Percentiles rank a stretch among this genome's conserved stretches.
Evolutionary conservation across 2,888 invertebrate species (phyloP).

Genomic region (Linyphia triangularis): DNA sequence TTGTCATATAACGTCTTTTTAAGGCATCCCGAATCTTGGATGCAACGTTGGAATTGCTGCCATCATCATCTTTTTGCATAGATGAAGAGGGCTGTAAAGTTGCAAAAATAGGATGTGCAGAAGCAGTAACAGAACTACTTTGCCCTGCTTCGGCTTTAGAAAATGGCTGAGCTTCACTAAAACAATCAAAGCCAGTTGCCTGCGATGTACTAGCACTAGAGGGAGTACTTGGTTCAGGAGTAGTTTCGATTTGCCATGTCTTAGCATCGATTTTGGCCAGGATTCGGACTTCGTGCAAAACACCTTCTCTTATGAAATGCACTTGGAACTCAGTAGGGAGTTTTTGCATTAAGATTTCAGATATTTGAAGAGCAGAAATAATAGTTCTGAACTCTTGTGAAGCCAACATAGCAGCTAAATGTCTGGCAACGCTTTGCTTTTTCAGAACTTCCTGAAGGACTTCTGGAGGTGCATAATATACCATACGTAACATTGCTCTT

Average conservation of each 20-base stretch:
- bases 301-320: conserved; percentile 96
- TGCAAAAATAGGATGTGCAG: conserved; percentile 4
- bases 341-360: conserved; percentile 97
- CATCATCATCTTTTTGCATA: conserved; percentile 32
- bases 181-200: conserved; percentile 3
- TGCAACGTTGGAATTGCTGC: conserved; percentile 13
- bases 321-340: conserved; percentile 96
- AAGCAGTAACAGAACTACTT: conserved; percentile 23
- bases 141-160: conserved; percentile 26
- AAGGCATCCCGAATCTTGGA: conserved; percentile 58
- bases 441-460: conserved; percentile 87
- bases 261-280: conserved; percentile 80
- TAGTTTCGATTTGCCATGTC: conserved; percentile 20
- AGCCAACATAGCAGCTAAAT: conserved; percentile 98
- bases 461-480: conserved; percentile 94
- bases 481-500: conserved; percentile 96
- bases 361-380: conserved; percentile 97
- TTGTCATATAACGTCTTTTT: conserved; percentile 35
- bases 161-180: neutral
- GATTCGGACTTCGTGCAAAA: conserved; percentile 92
- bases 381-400: conserved; percentile 97
- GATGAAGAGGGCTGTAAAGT: conserved; percentile 8
- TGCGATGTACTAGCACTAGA: conserved; percentile 31
- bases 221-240: conserved; percentile 47
- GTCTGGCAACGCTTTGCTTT: conserved; percentile 90